These are phyloP conservation scores for Dromococcyx pavoninus DNA, from an alignment of 2,797 vertebrate species.

Conservation along the genomic window DNA sequence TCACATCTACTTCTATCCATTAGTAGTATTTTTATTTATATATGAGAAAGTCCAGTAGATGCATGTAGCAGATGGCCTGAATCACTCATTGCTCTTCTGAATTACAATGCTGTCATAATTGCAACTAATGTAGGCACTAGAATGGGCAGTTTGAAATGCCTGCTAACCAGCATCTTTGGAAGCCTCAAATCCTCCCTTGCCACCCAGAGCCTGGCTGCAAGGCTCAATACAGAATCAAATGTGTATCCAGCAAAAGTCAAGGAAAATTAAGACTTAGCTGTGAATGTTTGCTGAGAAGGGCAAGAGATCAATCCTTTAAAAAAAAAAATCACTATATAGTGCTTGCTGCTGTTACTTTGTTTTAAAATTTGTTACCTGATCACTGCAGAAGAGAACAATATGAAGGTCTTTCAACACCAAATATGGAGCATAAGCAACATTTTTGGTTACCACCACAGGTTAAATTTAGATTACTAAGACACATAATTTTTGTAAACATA, in stretches of 20 bases:
- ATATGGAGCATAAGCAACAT: neutral
- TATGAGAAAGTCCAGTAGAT: neutral
- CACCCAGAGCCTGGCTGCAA: neutral
- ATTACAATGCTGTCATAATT: neutral
- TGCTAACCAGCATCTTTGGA: neutral
- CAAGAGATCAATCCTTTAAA: neutral
- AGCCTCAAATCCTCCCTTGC: neutral
- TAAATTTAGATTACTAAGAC: neutral
- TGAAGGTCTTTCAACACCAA: neutral
- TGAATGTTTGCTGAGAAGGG: neutral
- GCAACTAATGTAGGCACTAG: neutral
- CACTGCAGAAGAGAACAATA: rapidly evolving
- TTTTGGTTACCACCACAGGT: neutral
- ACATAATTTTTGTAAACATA: neutral
- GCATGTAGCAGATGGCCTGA: neutral
- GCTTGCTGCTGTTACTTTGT: neutral
- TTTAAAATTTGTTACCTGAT: neutral
- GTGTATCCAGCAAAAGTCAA: neutral
- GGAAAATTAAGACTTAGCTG: neutral
- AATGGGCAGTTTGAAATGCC: neutral
- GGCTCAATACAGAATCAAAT: neutral
- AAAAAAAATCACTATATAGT: neutral
- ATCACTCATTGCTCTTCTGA: neutral
- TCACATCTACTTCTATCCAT: neutral
- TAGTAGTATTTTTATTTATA: neutral